Percentiles rank a stretch among this genome's conserved stretches.
phyloP scores from a whole-genome alignment of 2,888 invertebrate genomes.

The Leptinotarsa juncta region DNA sequence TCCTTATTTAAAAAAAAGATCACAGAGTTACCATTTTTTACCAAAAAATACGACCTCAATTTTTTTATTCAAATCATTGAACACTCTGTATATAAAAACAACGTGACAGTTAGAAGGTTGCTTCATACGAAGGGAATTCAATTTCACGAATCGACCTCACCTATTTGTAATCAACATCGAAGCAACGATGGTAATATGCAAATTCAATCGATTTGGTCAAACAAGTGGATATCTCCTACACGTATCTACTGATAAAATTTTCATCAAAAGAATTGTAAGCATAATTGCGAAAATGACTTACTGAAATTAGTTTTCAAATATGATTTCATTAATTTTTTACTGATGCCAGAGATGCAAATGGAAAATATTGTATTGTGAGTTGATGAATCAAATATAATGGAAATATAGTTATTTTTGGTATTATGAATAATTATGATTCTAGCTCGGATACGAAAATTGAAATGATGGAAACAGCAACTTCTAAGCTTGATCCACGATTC shows the following conservation, averaged over 20 bases:
- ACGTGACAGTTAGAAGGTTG: too few species aligned
- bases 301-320: constrained; percentile 1
- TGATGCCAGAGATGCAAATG: background rate
- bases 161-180: background rate
- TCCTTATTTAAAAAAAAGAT: too few species aligned
- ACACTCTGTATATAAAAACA: background rate
- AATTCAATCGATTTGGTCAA: constrained; percentile 9
- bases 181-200: constrained; percentile 11
- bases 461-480: too few species aligned
- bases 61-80: background rate
- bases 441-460: too few species aligned
- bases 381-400: background rate
- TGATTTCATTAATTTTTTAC: background rate
- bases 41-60: background rate
- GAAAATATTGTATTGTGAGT: background rate
- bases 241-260: constrained; percentile 18
- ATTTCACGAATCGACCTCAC: background rate
- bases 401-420: too few species aligned
- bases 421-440: too few species aligned
- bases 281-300: background rate
- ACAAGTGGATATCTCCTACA: constrained; percentile 21
- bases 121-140: background rate
- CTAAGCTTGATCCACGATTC: too few species aligned
- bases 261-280: background rate
- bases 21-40: too few species aligned